phyloP scores from a whole-genome alignment of 2,113 vertebrate genomes.

The Ceyx margarethae region DNA sequence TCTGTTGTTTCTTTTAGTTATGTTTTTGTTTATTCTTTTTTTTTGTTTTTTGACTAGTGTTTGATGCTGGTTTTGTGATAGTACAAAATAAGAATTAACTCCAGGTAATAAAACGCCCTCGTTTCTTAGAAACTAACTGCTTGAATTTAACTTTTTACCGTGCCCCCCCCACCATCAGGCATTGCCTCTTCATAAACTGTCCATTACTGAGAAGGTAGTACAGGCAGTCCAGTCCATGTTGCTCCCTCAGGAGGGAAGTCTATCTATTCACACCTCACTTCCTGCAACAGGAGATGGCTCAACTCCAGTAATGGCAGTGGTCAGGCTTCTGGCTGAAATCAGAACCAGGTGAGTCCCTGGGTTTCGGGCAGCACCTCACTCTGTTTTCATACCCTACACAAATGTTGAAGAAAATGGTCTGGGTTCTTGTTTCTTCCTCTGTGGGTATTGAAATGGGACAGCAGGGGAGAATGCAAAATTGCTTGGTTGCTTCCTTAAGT shows the following conservation, averaged over 20 bases:
- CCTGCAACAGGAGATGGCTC: constrained; percentile 97
- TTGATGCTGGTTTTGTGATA: constrained; percentile 39
- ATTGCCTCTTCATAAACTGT: constrained; percentile 96
- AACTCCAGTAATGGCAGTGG: constrained; percentile 96
- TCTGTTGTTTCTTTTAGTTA: too few relatives aligned
- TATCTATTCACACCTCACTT: constrained; percentile 97
- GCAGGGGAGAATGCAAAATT: not conserved
- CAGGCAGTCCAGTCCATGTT: constrained; percentile 99
- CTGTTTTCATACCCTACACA: not conserved
- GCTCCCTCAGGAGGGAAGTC: constrained; percentile 98
- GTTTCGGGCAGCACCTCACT: not conserved
- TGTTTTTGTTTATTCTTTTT: too few relatives aligned
- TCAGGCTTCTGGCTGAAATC: constrained; percentile 95
- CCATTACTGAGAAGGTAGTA: constrained; percentile 98
- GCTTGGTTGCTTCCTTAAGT: not conserved
- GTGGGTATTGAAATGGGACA: not conserved
- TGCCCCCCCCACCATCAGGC: constrained; percentile 81
- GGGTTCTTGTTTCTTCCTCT: not conserved
- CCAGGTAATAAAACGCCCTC: constrained; percentile 72
- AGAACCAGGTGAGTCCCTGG: constrained; percentile 85
- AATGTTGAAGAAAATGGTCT: not conserved
- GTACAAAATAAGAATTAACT: constrained; percentile 68
- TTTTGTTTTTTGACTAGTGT: not conserved
- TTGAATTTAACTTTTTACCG: constrained; percentile 78
- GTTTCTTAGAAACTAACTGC: constrained; percentile 77